A percentile compares a stretch with the other conserved stretches of the same genome.
phyloP scores from a whole-genome alignment of 1,140 invertebrate species.

The Formica selysi region DNA sequence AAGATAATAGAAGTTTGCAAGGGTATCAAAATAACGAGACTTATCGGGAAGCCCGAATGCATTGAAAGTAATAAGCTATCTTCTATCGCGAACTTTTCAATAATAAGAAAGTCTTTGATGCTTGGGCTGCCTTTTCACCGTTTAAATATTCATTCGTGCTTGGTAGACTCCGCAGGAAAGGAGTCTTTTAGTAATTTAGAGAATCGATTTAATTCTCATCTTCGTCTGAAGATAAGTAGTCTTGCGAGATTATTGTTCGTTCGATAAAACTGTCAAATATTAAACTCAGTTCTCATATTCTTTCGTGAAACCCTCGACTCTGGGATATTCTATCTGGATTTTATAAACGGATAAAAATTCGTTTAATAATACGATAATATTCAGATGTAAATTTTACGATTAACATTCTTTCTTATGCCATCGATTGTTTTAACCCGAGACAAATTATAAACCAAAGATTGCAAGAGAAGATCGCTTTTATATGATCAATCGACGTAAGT shows the following conservation, averaged over 20 bases:
- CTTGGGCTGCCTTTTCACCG: neutral
- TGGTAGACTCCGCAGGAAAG: neutral
- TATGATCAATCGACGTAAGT: neutral
- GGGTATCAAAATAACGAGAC: conserved; percentile 36
- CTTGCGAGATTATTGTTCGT: conserved; percentile 52
- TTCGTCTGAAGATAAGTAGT: conserved; percentile 45
- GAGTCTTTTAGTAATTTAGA: conserved; percentile 29
- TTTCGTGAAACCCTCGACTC: conserved; percentile 9
- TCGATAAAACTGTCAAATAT: conserved; percentile 51
- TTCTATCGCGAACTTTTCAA: conserved; percentile 50
- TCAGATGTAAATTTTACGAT: conserved; percentile 15
- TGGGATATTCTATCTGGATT: neutral
- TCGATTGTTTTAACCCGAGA: neutral
- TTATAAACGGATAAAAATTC: conserved; percentile 11
- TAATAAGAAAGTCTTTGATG: conserved; percentile 55
- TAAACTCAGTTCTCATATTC: conserved; percentile 29
- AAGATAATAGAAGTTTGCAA: neutral
- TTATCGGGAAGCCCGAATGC: conserved; percentile 12
- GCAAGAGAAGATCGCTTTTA: neutral
- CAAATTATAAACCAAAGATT: neutral
- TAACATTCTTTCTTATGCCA: neutral
- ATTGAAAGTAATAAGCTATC: conserved; percentile 59
- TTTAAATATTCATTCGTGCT: conserved; percentile 53
- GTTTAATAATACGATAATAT: conserved; percentile 23
- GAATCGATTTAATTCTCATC: conserved; percentile 61